A percentile compares a stretch with the other conserved stretches of the same genome.
These are phyloP conservation scores for Platygyra sinensis DNA, from an alignment of 64 coral and sea anemone species.

Conservation along the genomic window DNA sequence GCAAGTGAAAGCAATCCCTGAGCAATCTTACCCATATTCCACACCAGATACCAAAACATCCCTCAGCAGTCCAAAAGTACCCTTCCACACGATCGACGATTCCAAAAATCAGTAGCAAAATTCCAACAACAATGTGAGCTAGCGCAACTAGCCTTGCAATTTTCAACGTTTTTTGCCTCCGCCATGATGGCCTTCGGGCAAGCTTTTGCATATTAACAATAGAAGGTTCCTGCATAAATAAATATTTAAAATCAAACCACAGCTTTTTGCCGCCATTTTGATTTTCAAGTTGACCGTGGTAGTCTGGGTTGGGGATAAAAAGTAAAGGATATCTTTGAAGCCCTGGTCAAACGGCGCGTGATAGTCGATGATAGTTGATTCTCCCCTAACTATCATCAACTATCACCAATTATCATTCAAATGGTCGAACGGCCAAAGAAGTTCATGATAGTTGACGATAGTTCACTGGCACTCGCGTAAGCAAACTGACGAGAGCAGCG, in stretches of 20 bases:
- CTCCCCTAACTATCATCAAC: too few relatives aligned
- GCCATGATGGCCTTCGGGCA: not conserved
- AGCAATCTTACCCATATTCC: slow-evolving; percentile 2
- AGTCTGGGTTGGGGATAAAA: not conserved
- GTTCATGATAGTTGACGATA: too few relatives aligned
- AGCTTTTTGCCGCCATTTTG: not conserved
- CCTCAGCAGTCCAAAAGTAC: slow-evolving; percentile 5
- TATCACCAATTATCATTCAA: too few relatives aligned
- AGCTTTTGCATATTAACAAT: too few relatives aligned
- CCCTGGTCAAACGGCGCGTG: too few relatives aligned
- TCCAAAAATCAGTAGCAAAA: slow-evolving; percentile 23
- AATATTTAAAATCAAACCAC: not conserved
- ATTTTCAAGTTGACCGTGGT: not conserved
- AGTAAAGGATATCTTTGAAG: too few relatives aligned
- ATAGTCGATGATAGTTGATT: too few relatives aligned
- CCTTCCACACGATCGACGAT: slow-evolving; percentile 20
- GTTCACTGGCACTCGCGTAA: too few relatives aligned
- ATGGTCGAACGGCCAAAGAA: too few relatives aligned
- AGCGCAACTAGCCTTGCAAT: not conserved
- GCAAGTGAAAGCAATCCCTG: too few relatives aligned
- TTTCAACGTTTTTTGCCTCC: not conserved
- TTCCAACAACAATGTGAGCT: slow-evolving; percentile 4
- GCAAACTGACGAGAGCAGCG: too few relatives aligned
- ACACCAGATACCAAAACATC: slow-evolving; percentile 37
- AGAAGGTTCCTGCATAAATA: not conserved